Evolutionary conservation across 2,888 invertebrate genomes (phyloP).

Genomic region (Drosophila neonasuta): DNA sequence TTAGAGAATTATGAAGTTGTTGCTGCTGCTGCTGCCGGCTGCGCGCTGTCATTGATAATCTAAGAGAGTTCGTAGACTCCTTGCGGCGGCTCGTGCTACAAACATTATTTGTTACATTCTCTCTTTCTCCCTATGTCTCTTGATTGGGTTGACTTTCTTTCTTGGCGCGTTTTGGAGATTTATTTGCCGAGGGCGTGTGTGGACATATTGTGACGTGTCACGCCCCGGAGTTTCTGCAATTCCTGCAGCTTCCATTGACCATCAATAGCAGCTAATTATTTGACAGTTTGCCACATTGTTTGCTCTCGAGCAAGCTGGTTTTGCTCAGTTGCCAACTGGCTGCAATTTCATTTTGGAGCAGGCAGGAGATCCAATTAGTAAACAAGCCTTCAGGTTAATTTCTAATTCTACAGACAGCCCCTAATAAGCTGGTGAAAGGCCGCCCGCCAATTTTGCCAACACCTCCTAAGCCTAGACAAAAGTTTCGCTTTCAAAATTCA

Average conservation of each 20-base stretch:
- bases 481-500: constrained; percentile 21
- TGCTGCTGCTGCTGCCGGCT: constrained; percentile 65
- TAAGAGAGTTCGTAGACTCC: constrained; percentile 29
- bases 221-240: constrained; percentile 51
- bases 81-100: constrained; percentile 62
- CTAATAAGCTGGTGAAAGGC: constrained; percentile 46
- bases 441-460: constrained; percentile 57
- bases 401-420: constrained; percentile 20
- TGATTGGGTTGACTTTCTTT: constrained; percentile 44
- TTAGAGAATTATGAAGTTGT: constrained; percentile 72
- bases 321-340: background rate
- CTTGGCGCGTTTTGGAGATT: constrained; percentile 51
- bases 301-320: constrained; percentile 53
- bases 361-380: constrained; percentile 37
- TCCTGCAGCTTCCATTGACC: constrained; percentile 20
- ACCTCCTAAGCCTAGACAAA: constrained; percentile 51
- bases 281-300: constrained; percentile 56
- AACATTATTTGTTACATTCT: constrained; percentile 54
- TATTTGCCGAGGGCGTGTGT: constrained; percentile 69
- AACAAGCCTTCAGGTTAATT: constrained; percentile 37
- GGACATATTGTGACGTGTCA: constrained; percentile 75
- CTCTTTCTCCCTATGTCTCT: background rate
- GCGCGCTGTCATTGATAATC: constrained; percentile 75
- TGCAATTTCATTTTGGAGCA: constrained; percentile 46
- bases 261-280: constrained; percentile 72